These are phyloP conservation scores for Panurus biarmicus DNA, from an alignment of 2,113 vertebrate genomes.

Conservation along the genomic window DNA sequence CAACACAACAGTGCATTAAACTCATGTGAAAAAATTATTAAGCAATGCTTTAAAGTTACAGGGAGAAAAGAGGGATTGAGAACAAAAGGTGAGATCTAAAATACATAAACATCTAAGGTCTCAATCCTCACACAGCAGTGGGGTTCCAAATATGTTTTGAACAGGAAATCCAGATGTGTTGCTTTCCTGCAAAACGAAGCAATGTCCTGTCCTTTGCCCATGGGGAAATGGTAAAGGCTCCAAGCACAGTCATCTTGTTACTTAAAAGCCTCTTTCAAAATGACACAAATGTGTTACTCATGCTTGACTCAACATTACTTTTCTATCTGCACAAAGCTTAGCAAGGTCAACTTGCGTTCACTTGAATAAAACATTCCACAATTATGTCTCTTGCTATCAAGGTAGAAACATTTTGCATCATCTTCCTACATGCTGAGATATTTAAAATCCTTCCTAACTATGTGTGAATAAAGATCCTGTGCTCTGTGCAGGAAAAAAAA, in stretches of 20 bases:
- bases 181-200: not conserved
- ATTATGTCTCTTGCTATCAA: not conserved
- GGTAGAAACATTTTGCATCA: not conserved
- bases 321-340: not conserved
- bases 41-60: not conserved
- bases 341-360: not conserved
- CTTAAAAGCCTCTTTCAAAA: not conserved
- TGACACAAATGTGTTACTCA: not conserved
- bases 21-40: rapidly evolving
- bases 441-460: not conserved
- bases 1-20: not conserved
- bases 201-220: not conserved
- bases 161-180: not conserved
- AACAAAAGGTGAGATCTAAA: not conserved
- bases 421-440: not conserved
- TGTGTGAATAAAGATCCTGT: not conserved
- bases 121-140: not conserved
- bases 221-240: not conserved
- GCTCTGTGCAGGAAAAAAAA: not conserved
- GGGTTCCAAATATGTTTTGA: not conserved
- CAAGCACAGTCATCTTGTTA: not conserved
- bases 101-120: not conserved
- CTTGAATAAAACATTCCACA: not conserved
- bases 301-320: not conserved
- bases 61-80: not conserved